phyloP scores from a whole-genome alignment of 2,888 invertebrate species.

The Dichetophora obliterata region DNA sequence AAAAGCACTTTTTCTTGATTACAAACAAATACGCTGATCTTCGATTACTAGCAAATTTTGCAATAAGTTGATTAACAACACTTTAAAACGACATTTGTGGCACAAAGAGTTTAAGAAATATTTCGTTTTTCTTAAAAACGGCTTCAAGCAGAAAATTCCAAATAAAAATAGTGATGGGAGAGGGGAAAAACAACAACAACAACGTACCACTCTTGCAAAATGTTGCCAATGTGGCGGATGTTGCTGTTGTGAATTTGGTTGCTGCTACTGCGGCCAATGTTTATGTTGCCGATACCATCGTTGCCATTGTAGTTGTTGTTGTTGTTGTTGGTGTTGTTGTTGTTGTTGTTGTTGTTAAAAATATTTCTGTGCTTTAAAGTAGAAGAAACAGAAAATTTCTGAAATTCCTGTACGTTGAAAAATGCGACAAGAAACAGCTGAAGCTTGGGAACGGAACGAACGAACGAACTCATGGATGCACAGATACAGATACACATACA shows the following conservation, averaged over 20 bases:
- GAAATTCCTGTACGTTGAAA: constrained; percentile 54
- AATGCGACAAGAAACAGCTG: constrained; percentile 46
- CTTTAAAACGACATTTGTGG: neutral
- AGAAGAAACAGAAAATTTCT: constrained; percentile 48
- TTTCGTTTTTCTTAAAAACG: neutral
- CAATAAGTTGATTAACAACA: neutral
- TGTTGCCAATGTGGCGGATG: neutral
- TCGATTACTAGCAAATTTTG: too few relatives aligned
- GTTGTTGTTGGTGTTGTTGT: neutral
- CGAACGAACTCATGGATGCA: neutral
- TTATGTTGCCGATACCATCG: too few relatives aligned
- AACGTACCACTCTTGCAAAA: neutral
- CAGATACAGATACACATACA: too few relatives aligned
- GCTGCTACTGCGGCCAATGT: too few relatives aligned
- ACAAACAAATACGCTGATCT: too few relatives aligned
- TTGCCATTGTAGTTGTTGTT: too few relatives aligned
- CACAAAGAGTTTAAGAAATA: neutral
- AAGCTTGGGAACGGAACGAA: constrained; percentile 10
- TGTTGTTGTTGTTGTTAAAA: neutral
- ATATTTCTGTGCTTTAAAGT: constrained; percentile 46
- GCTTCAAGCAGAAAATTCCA: constrained; percentile 10
- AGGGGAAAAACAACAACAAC: neutral
- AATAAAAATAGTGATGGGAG: neutral
- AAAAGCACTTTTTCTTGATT: too few relatives aligned
- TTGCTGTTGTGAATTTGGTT: too few relatives aligned